Percentiles rank a stretch among this genome's conserved stretches.
These are phyloP conservation scores for Plebejus anna DNA, from an alignment of 2,888 invertebrate genomes.

Conservation along the genomic window DNA sequence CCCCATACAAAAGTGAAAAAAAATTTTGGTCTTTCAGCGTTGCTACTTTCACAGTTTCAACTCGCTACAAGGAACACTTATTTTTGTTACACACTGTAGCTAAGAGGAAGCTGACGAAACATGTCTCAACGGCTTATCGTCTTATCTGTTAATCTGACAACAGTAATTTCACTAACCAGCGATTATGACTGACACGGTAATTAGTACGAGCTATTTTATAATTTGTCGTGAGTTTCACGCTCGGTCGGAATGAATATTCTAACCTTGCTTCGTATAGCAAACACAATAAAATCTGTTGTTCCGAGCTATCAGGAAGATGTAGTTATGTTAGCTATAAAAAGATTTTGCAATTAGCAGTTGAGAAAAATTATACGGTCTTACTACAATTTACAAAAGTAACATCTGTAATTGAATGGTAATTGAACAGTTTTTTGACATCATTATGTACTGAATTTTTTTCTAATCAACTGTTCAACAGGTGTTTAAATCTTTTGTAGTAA, in stretches of 20 bases:
- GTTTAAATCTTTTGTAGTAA: too few relatives aligned
- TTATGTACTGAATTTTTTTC: too few relatives aligned
- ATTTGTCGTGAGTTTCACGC: conserved; percentile 3
- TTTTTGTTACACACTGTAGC: too few relatives aligned
- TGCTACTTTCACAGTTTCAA: too few relatives aligned
- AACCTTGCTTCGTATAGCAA: background rate
- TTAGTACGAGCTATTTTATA: background rate
- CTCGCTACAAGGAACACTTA: too few relatives aligned
- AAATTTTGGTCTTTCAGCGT: too few relatives aligned
- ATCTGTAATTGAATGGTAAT: too few relatives aligned
- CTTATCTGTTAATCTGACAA: background rate
- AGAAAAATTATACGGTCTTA: background rate
- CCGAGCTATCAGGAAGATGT: background rate
- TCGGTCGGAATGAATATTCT: background rate
- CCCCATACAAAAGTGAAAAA: too few relatives aligned
- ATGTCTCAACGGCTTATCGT: background rate
- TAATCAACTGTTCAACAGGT: too few relatives aligned
- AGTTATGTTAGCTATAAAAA: background rate
- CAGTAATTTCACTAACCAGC: background rate
- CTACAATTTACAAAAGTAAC: too few relatives aligned
- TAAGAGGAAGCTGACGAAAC: background rate
- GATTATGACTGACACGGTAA: background rate
- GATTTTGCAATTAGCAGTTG: background rate
- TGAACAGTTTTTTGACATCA: too few relatives aligned
- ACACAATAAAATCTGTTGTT: background rate